Evolutionary conservation across 1,140 invertebrate genomes (phyloP).

Genomic region (Diorhabda carinulata): DNA sequence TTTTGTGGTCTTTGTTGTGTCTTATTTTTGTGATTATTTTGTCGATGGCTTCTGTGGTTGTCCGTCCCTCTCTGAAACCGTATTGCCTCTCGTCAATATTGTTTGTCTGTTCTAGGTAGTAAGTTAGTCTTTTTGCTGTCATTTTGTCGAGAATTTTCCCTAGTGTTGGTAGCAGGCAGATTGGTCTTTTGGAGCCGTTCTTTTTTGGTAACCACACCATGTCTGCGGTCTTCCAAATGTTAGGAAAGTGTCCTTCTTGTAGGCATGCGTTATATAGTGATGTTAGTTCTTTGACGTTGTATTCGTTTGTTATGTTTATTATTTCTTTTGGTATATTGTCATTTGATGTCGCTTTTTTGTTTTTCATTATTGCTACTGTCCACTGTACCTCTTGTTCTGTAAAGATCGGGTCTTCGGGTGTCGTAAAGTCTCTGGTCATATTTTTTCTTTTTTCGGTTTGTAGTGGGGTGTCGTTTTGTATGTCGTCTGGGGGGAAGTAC

Average conservation of each 20-base stretch:
- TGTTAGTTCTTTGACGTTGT: background rate
- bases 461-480: too few relatives aligned
- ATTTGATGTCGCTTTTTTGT: background rate
- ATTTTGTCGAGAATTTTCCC: background rate
- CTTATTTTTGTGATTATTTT: too few relatives aligned
- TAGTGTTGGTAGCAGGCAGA: background rate
- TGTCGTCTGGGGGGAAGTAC: too few relatives aligned
- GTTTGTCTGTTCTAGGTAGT: background rate
- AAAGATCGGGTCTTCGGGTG: too few relatives aligned
- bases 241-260: conserved; percentile 5
- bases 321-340: background rate
- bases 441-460: too few relatives aligned
- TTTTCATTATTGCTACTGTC: background rate
- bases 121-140: conserved; percentile 6
- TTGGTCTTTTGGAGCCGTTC: background rate
- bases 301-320: background rate
- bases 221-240: background rate
- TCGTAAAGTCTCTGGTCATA: too few relatives aligned
- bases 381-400: background rate
- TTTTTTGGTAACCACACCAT: conserved; percentile 9
- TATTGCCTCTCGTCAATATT: conserved; percentile 7
- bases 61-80: conserved; percentile 20
- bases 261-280: background rate
- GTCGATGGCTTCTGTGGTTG: too few relatives aligned
- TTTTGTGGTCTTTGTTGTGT: too few relatives aligned